A percentile compares a stretch with the other conserved stretches of the same genome.
Evolutionary conservation across 2,888 invertebrate genomes (phyloP).

Genomic region (Copidosoma aretas): DNA sequence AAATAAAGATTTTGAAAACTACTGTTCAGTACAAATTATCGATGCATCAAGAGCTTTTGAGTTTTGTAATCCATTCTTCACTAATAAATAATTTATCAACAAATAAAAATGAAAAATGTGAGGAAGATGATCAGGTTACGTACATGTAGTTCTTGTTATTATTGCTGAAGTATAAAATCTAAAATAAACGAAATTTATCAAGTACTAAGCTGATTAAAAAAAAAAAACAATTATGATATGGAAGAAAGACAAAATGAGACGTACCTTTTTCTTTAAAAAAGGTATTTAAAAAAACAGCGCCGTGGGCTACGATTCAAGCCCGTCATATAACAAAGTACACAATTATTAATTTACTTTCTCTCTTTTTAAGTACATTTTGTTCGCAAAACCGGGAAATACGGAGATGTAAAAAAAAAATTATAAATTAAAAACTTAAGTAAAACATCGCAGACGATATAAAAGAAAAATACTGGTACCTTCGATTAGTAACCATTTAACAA

Average conservation of each 20-base stretch:
- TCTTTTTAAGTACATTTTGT: conserved; percentile 59
- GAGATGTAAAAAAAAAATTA: conserved; percentile 53
- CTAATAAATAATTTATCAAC: background rate
- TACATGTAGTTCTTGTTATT: background rate
- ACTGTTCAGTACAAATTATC: background rate
- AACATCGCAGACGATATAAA: conserved; percentile 50
- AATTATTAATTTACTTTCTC: conserved; percentile 49
- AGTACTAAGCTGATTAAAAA: too few relatives aligned
- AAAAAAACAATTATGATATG: too few relatives aligned
- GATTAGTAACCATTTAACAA: conserved; percentile 50
- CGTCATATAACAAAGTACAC: conserved; percentile 48
- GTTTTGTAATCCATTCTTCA: conserved; percentile 14
- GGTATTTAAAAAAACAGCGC: conserved; percentile 10
- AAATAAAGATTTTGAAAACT: conserved; percentile 17
- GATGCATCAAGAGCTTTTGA: background rate
- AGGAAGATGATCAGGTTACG: background rate
- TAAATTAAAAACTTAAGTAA: conserved; percentile 57
- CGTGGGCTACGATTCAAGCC: conserved; percentile 29
- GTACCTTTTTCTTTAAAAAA: conserved; percentile 32
- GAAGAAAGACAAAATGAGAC: conserved; percentile 28
- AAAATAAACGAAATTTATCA: background rate
- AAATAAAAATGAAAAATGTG: background rate
- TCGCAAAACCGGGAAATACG: conserved; percentile 51
- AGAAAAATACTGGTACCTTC: conserved; percentile 59
- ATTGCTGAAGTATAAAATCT: background rate